Base-by-base conservation (phyloP, 1,140 invertebrate species). In the Heliconius himera region DNA sequence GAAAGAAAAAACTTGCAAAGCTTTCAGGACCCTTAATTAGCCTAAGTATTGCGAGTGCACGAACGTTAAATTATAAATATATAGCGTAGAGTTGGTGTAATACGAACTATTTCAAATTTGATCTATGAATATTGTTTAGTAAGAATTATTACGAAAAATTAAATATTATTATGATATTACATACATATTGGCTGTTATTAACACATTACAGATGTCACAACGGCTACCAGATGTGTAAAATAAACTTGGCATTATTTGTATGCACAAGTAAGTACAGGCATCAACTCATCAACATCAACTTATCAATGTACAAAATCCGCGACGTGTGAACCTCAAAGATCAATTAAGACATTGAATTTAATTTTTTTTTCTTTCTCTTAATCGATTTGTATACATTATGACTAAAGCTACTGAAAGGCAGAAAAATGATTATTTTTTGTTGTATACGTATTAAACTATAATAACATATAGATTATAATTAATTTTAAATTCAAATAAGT, bases 11-110 rank as follows among this genome's bases (percentile, higher is more conserved):
- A 71, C 71, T 77, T 51, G 73, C 60, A 51, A 70, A 54, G 33
- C 77, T 81, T 81, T 74, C 54, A 77, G 49, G 70, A 54, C 70
- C 74, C 76, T 84, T 91, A 91, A 91, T 90, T 91, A 90, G 87
- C 82, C 74, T 80, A 82, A 85, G 78, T 80, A 76, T 80, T 56
- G 54, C 78, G 72, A 83, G 81, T 75, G 66, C 72, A 79, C 76
- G 29, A 76, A 79, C 74, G 71, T 78, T 76, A 74, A 38, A 79
- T 82, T 73, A 72, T 76, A 60, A 51, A 73, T 76, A 70, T 76
- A 22, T 38, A 13, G 73, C 36, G 66, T 33, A 41, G 8, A 72
- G 41, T 54, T 71, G 18, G 60, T 66, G 60, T 22, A 3, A 66
- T 72, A 66, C n/a, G 20, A 49, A 51, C 46, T 77, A 38, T 66